Percentiles rank a stretch among this genome's conserved stretches.
Conservation (phyloP, 2,113 vertebrate genomes). For the Talpa occidentalis region DNA sequence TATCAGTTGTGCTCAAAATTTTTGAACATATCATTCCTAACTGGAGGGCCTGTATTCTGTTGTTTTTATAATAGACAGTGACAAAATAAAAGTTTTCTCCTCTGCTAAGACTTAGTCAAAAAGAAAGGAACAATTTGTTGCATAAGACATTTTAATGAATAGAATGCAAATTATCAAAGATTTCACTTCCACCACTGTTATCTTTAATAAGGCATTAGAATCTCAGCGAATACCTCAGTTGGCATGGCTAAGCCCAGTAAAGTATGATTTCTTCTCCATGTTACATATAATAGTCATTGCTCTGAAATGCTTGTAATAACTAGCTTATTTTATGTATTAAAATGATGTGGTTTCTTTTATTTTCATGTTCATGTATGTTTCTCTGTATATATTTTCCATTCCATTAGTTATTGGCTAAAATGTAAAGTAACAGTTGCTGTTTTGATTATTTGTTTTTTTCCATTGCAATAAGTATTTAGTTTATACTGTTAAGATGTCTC, state of each 20-base stretch:
- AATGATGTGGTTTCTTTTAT: neutral
- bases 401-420: neutral
- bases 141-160: neutral
- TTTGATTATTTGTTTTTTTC: neutral
- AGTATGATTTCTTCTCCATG: neutral
- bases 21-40: neutral
- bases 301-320: neutral
- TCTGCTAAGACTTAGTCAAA: accelerated
- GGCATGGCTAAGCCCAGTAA: neutral
- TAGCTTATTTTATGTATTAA: neutral
- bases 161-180: neutral
- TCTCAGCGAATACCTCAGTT: neutral
- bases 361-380: neutral
- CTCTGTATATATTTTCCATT: neutral
- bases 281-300: no score
- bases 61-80: neutral
- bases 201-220: neutral
- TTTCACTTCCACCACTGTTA: neutral
- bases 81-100: neutral
- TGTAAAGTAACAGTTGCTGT: neutral
- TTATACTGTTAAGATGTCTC: neutral
- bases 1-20: neutral
- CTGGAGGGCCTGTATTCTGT: neutral
- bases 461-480: neutral
- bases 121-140: neutral